Evolutionary conservation across 1,140 invertebrate species (phyloP).

Genomic region (Monomorium pharaonis): DNA sequence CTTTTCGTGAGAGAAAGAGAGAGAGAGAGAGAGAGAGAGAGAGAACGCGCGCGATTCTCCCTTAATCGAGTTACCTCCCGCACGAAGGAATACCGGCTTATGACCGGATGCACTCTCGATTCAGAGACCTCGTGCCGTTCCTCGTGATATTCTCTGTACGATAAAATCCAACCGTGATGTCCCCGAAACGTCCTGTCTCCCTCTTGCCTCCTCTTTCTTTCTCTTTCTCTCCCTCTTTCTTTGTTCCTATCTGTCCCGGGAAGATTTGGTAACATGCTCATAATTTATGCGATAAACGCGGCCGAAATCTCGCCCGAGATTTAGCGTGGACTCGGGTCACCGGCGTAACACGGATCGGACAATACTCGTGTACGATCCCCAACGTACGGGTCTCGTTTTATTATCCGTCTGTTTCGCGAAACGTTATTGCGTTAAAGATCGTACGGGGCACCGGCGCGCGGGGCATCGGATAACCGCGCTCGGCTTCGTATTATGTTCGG

Average conservation of each 20-base stretch:
- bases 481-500: constrained; percentile 24
- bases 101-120: constrained; percentile 72
- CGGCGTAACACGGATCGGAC: constrained; percentile 17
- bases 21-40: background rate
- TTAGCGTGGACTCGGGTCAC: background rate
- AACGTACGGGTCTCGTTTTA: background rate
- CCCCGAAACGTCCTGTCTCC: background rate
- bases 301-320: constrained; percentile 28
- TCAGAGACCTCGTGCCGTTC: constrained; percentile 55
- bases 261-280: constrained; percentile 65
- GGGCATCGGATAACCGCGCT: background rate
- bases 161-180: constrained; percentile 58
- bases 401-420: background rate
- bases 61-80: constrained; percentile 74
- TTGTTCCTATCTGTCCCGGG: background rate
- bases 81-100: constrained; percentile 61
- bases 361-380: constrained; percentile 3
- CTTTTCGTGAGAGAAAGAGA: background rate
- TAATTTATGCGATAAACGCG: constrained; percentile 59
- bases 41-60: constrained; percentile 18
- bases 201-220: background rate
- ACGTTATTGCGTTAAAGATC: constrained; percentile 25
- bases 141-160: background rate
- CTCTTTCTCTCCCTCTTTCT: background rate
- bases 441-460: background rate